Evolutionary conservation across 2,113 vertebrate genomes (phyloP).

Genomic region (Rhabdornis inornatus): DNA sequence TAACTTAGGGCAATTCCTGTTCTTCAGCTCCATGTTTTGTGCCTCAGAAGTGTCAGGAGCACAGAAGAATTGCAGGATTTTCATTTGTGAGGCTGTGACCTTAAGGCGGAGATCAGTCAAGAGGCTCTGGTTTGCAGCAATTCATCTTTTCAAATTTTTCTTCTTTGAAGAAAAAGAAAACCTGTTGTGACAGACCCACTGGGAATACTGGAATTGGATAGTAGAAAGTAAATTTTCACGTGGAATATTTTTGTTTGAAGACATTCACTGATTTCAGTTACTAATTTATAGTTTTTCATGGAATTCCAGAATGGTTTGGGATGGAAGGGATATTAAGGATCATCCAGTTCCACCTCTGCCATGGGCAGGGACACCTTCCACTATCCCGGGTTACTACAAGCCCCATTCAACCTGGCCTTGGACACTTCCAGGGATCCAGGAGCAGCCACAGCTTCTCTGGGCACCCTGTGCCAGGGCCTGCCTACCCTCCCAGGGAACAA

Average conservation of each 20-base stretch:
- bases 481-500: neutral
- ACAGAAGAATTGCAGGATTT: neutral
- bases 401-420: neutral
- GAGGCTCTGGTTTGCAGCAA: neutral
- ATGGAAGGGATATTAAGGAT: neutral
- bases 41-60: neutral
- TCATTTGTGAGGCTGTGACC: neutral
- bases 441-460: neutral
- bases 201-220: neutral
- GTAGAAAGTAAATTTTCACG: neutral
- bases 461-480: neutral
- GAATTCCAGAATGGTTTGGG: neutral
- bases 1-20: neutral
- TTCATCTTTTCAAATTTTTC: neutral
- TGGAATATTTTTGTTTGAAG: neutral
- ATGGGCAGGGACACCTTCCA: neutral
- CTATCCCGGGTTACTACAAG: neutral
- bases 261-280: neutral
- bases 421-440: neutral
- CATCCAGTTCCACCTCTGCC: neutral
- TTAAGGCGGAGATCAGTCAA: neutral
- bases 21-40: neutral
- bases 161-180: neutral
- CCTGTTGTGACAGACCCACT: neutral
- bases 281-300: neutral